Evolutionary conservation across 2,888 invertebrate species (phyloP).

Genomic region (Atethmia centrago): DNA sequence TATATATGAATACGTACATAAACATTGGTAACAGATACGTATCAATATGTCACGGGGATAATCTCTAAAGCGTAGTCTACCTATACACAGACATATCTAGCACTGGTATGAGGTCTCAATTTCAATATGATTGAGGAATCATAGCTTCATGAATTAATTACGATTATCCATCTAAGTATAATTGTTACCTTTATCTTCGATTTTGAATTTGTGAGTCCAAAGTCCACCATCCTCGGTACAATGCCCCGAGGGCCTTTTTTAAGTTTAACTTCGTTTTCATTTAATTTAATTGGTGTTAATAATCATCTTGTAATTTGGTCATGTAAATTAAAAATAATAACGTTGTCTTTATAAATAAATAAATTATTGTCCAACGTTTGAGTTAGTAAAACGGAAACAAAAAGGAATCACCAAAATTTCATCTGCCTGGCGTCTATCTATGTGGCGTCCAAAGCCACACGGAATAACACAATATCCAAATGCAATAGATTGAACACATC

Average conservation of each 20-base stretch:
- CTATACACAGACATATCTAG: neutral
- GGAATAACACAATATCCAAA: neutral
- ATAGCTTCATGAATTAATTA: neutral
- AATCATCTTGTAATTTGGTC: too few species aligned
- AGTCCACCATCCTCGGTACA: too few species aligned
- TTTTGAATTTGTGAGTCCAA: neutral
- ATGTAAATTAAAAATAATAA: too few species aligned
- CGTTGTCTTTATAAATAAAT: too few species aligned
- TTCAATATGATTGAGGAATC: neutral
- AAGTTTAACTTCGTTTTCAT: too few species aligned
- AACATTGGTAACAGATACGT: neutral
- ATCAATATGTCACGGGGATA: slow-evolving; percentile 14
- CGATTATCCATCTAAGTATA: neutral
- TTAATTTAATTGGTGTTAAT: too few species aligned
- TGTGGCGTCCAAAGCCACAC: neutral
- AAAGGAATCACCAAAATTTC: neutral
- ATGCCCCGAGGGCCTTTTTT: too few species aligned
- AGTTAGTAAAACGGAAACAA: neutral
- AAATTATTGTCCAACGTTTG: neutral
- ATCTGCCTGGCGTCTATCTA: neutral
- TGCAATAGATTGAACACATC: neutral
- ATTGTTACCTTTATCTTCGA: neutral
- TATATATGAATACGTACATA: slow-evolving; percentile 11
- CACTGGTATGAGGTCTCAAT: neutral
- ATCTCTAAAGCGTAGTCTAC: slow-evolving; percentile 31